Evolutionary conservation across 1,140 invertebrate species (phyloP), one percentile per base, ranked within the genome.

Genomic region (Rhizoglyphus robini): DNA sequence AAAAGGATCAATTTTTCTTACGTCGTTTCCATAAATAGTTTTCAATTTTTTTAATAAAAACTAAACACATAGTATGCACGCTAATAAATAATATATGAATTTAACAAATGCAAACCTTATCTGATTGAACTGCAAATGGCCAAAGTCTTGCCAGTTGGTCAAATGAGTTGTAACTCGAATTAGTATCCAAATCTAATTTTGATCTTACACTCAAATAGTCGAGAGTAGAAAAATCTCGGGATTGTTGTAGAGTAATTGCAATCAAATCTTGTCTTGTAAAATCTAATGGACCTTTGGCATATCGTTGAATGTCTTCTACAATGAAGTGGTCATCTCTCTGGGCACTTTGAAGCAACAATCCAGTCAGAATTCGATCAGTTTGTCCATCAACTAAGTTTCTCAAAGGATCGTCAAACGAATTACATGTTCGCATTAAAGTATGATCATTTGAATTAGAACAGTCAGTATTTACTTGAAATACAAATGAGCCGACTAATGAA

Each of bases 201-300:
- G 64, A 13, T 29, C 65, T 2, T 13, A 63, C 29, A 3, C 31
- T 66, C 20, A 66, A 25, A 64, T 66, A 66, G 30, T 66, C 65
- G 1, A 83, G 83, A 11, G 84, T 69, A 32, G 83, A 83, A 71
- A 85, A 83, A 70, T 86, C 84, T 48, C 84, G 72, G 27, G 79
- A 15, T 66, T 83, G 73, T 77, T 86, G 83, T 58, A 86, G 83
- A 66, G 83, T 85, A 38, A 83, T 72, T 1, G 83, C 82, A 72
- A 84, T 83, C 32, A 83, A 73, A 73, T 86, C 84, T 54, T 82
- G 77, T 57, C 83, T 74, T 2, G 84, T 83, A 72, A 83, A 86
- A 73, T 86, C 83, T 66, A 85, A 73, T 2, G 84, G 82, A 0
- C 84, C 85, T 72, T 84, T 85, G 29, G 25, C 49, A 57, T 74